Percentiles rank a stretch among this genome's conserved stretches.
Conservation (phyloP, 2,888 invertebrate genomes). For the Lucinisca nassula region DNA sequence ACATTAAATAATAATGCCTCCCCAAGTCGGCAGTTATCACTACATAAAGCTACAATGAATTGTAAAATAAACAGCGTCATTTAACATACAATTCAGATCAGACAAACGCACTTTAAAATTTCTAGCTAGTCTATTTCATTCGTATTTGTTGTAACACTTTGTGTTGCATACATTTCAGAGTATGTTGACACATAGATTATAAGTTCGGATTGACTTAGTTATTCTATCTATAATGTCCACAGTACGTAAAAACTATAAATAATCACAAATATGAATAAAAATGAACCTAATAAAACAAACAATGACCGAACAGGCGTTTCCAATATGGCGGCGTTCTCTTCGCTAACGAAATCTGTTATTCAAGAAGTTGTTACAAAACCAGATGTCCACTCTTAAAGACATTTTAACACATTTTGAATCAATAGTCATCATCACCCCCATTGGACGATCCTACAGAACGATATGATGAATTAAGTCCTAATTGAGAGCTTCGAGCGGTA, state of each 20-base stretch:
- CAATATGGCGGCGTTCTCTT: constrained; percentile 26
- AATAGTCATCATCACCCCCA: constrained; percentile 80
- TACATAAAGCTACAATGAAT: background rate
- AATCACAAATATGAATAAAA: too few species aligned
- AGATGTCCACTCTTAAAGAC: background rate
- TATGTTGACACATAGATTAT: too few species aligned
- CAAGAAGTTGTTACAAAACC: background rate
- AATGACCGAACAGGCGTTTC: constrained; percentile 23
- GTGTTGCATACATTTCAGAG: too few species aligned
- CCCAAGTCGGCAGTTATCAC: background rate
- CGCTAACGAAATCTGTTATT: background rate
- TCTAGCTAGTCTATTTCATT: too few species aligned
- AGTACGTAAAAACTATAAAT: too few species aligned
- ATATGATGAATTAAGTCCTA: constrained; percentile 69
- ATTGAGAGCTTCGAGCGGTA: background rate
- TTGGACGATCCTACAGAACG: constrained; percentile 81
- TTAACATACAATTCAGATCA: background rate
- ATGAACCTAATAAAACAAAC: background rate
- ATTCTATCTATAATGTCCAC: too few species aligned
- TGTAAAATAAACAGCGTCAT: background rate
- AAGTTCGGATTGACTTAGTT: too few species aligned
- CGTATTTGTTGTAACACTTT: too few species aligned
- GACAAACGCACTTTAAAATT: too few species aligned
- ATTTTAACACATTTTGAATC: constrained; percentile 12
- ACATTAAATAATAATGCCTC: constrained; percentile 4